Evolutionary conservation across 2,888 invertebrate genomes (phyloP).

Genomic region (Drosophila kanekoi): DNA sequence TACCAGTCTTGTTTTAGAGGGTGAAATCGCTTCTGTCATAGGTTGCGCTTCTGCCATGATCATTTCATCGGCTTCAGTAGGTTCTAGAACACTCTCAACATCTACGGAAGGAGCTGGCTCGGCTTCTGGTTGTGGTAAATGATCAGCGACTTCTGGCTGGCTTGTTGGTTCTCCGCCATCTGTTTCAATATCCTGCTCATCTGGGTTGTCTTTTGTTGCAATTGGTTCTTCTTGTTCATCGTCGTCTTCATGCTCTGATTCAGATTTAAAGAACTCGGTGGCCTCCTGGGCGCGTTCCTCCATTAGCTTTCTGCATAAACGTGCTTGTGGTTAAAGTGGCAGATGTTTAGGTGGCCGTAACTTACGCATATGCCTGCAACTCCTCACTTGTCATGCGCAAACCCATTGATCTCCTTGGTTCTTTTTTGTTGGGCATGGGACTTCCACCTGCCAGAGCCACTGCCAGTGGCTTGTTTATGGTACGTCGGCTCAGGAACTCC

Average conservation of each 20-base stretch:
- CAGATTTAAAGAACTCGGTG: slow-evolving; percentile 91
- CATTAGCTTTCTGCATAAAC: slow-evolving; percentile 87
- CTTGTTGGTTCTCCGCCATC: background rate
- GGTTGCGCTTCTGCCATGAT: background rate
- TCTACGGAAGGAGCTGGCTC: background rate
- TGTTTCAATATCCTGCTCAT: slow-evolving; percentile 5
- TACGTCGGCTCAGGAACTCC: slow-evolving; percentile 89
- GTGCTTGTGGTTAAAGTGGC: slow-evolving; percentile 35
- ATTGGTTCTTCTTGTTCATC: slow-evolving; percentile 23
- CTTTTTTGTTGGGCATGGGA: slow-evolving; percentile 53
- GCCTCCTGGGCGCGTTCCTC: slow-evolving; percentile 91
- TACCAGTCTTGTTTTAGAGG: slow-evolving; percentile 46
- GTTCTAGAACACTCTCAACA: background rate
- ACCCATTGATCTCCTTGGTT: slow-evolving; percentile 61
- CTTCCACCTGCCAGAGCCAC: slow-evolving; percentile 53
- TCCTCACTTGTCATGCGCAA: slow-evolving; percentile 90
- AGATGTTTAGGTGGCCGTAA: background rate
- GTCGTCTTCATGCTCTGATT: slow-evolving; percentile 83
- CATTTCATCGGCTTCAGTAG: background rate
- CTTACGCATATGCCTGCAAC: slow-evolving; percentile 88
- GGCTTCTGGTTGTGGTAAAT: background rate
- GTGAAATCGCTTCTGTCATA: slow-evolving; percentile 6
- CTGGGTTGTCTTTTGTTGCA: slow-evolving; percentile 40
- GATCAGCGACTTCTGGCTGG: background rate
- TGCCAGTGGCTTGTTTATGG: slow-evolving; percentile 71